Evolutionary conservation across 1,140 invertebrate species (phyloP).

Genomic region (Drosophila bifasciata): DNA sequence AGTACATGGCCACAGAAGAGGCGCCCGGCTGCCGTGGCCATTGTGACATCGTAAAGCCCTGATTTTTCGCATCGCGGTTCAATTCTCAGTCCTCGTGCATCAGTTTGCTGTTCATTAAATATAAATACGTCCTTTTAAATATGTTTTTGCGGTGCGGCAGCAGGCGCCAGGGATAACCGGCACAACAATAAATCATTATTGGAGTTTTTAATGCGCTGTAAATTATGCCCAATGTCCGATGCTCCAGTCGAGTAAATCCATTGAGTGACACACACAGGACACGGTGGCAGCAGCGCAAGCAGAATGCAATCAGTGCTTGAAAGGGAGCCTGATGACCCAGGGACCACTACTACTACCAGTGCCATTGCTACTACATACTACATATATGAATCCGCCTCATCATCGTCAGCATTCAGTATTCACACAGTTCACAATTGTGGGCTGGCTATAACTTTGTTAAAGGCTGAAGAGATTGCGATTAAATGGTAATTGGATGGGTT

Average conservation of each 20-base stretch:
- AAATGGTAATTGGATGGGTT: constrained; percentile 45
- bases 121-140: constrained; percentile 71
- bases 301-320: constrained; percentile 55
- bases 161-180: constrained; percentile 22
- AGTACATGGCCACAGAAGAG: constrained; percentile 10
- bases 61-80: constrained; percentile 30
- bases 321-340: constrained; percentile 22
- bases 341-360: constrained; percentile 25
- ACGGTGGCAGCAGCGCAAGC: neutral
- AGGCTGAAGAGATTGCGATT: constrained; percentile 41
- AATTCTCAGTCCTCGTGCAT: constrained; percentile 6
- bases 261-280: constrained; percentile 38
- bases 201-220: constrained; percentile 71
- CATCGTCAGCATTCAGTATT: constrained; percentile 3
- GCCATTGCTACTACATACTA: constrained; percentile 1
- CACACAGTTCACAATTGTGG: constrained; percentile 32
- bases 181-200: constrained; percentile 77
- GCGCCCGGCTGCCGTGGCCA: constrained; percentile 19
- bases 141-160: constrained; percentile 60
- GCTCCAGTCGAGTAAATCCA: constrained; percentile 33
- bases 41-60: constrained; percentile 58
- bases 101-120: constrained; percentile 66
- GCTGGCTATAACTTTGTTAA: constrained; percentile 45
- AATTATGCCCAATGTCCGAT: constrained; percentile 65
- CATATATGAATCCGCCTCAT: neutral